Evolutionary conservation across 1,140 invertebrate species (phyloP).

Genomic region (Drosophila teissieri): DNA sequence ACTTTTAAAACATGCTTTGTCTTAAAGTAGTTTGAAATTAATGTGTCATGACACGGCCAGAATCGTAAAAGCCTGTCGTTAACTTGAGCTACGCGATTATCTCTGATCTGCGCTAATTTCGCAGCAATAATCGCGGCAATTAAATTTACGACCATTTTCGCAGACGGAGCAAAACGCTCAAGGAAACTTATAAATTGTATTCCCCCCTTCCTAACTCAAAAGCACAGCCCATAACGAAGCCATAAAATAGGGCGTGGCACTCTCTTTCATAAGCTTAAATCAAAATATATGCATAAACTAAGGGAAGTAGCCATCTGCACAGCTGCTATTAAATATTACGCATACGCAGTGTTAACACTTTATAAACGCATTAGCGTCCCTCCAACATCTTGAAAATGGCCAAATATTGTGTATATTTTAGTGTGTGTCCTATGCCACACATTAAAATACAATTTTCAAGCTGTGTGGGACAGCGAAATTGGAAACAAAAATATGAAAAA

Average conservation of each 20-base stretch:
- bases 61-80: slow-evolving; percentile 1
- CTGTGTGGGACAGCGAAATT: slow-evolving; percentile 46
- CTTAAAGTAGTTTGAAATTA: background rate
- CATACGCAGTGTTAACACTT: slow-evolving; percentile 77
- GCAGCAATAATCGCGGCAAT: slow-evolving; percentile 64
- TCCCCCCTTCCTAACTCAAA: slow-evolving; percentile 8
- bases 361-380: slow-evolving; percentile 72
- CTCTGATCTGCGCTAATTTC: slow-evolving; percentile 56
- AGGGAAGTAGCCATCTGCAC: slow-evolving; percentile 20
- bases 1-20: background rate
- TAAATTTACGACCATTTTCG: slow-evolving; percentile 62
- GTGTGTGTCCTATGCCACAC: slow-evolving; percentile 16
- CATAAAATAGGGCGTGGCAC: slow-evolving; percentile 64
- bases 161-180: slow-evolving; percentile 30
- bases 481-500: slow-evolving; percentile 22
- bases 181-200: slow-evolving; percentile 38
- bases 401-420: slow-evolving; percentile 25
- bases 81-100: slow-evolving; percentile 38
- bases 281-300: slow-evolving; percentile 50
- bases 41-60: background rate
- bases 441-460: slow-evolving; percentile 75
- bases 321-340: slow-evolving; percentile 73
- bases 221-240: slow-evolving; percentile 39
- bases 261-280: slow-evolving; percentile 58
- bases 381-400: slow-evolving; percentile 2